These are phyloP conservation scores for Caenorhabditis sp. DNA, from an alignment of 2,888 invertebrate species.

Conservation along the genomic window DNA sequence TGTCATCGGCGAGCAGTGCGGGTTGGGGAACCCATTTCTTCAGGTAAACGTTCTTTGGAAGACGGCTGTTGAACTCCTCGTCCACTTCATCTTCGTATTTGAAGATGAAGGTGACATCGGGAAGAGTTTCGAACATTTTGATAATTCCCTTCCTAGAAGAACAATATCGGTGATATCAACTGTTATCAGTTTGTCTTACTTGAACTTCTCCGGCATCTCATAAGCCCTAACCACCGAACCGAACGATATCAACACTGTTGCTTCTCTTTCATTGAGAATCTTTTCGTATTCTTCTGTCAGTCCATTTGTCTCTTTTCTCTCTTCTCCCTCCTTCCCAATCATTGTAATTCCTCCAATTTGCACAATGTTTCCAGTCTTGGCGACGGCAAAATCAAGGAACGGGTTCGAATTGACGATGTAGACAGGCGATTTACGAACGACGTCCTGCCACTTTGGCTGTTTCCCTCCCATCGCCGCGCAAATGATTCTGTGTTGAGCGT, in stretches of 20 bases:
- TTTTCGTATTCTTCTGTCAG: slow-evolving; percentile 46
- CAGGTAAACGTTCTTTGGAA: slow-evolving; percentile 31
- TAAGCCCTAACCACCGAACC: slow-evolving; percentile 42
- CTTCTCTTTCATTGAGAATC: slow-evolving; percentile 35
- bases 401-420: slow-evolving; percentile 42
- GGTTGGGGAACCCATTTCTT: slow-evolving; percentile 42
- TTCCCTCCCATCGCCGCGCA: slow-evolving; percentile 16
- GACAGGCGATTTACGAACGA: slow-evolving; percentile 28
- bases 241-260: slow-evolving; percentile 57
- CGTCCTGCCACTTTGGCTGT: slow-evolving; percentile 17
- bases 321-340: background rate
- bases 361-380: slow-evolving; percentile 21
- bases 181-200: too few relatives aligned
- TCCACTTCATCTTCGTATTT: slow-evolving; percentile 38
- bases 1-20: slow-evolving; percentile 16
- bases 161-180: too few relatives aligned
- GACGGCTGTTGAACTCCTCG: slow-evolving; percentile 10
- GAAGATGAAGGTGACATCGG: slow-evolving; percentile 37
- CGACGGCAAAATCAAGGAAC: slow-evolving; percentile 35
- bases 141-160: slow-evolving; percentile 23
- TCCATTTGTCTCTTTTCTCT: background rate
- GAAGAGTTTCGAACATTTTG: slow-evolving; percentile 35
- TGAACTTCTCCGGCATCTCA: slow-evolving; percentile 41
- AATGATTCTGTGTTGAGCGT: slow-evolving; percentile 26
- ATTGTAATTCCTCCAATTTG: slow-evolving; percentile 47